Conservation (phyloP, 2,113 vertebrate species). For the Oostethus manadensis region DNA sequence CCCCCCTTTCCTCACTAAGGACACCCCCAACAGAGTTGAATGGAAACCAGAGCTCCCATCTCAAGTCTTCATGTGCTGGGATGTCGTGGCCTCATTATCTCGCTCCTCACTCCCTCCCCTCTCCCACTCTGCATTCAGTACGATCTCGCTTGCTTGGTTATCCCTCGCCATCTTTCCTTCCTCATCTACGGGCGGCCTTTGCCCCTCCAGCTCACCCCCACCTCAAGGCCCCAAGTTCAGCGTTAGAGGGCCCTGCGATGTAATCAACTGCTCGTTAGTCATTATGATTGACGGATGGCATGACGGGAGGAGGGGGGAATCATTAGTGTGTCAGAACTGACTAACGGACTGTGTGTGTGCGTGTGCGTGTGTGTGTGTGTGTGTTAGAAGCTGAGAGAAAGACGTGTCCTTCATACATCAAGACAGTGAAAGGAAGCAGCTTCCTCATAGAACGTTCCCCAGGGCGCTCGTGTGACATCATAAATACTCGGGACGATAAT, state of each 20-base stretch:
- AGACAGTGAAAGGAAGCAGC: conserved; percentile 11
- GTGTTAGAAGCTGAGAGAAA: conserved; percentile 6
- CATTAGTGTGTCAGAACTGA: conserved; percentile 11
- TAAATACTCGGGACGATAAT: not conserved
- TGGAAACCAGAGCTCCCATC: conserved; percentile 62
- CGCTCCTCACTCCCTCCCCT: conserved; percentile 43
- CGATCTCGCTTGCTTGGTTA: conserved; percentile 34
- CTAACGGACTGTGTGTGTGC: not conserved
- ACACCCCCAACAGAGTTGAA: conserved; percentile 55
- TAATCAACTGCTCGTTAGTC: conserved; percentile 56
- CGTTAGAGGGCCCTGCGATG: conserved; percentile 45
- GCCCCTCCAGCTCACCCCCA: not conserved
- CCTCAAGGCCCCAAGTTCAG: conserved; percentile 27
- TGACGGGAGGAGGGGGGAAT: conserved; percentile 18
- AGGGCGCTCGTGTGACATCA: conserved; percentile 6
- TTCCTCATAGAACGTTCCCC: conserved; percentile 7
- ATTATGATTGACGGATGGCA: conserved; percentile 57
- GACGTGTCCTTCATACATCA: not conserved
- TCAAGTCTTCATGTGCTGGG: conserved; percentile 51
- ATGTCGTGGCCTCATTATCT: conserved; percentile 62
- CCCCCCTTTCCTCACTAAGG: conserved; percentile 41
- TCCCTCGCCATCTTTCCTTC: conserved; percentile 20
- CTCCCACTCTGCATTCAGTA: conserved; percentile 30
- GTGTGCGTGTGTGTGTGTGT: conserved; percentile 7
- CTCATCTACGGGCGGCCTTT: not conserved